phyloP scores from a whole-genome alignment of 2,888 invertebrate genomes.

The Aradus depressus region DNA sequence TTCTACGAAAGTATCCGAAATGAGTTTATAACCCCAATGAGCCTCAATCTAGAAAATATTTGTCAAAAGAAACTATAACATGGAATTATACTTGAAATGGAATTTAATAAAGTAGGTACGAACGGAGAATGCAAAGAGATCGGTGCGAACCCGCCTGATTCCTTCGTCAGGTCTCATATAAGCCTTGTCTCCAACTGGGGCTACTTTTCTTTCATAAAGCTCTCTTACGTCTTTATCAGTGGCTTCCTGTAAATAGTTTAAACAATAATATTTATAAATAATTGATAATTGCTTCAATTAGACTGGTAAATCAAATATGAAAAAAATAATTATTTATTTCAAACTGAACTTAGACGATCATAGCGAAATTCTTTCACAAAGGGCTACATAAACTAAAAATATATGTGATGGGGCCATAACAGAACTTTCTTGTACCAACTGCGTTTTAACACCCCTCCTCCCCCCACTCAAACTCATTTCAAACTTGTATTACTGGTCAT shows the following conservation, averaged over 20 bases:
- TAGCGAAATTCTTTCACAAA: no score
- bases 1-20: slow-evolving; percentile 54
- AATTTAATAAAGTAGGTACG: neutral
- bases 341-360: no score
- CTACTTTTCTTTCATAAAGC: slow-evolving; percentile 52
- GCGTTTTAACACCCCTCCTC: no score
- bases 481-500: no score
- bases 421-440: no score
- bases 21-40: slow-evolving; percentile 52
- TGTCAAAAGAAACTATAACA: neutral
- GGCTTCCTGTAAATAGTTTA: slow-evolving; percentile 43
- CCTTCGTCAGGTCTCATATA: slow-evolving; percentile 50
- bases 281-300: no score
- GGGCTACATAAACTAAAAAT: no score
- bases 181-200: slow-evolving; percentile 46
- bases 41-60: slow-evolving; percentile 52
- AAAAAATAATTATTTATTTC: no score
- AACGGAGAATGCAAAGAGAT: slow-evolving; percentile 48
- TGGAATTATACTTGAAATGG: neutral
- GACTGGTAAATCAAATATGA: no score
- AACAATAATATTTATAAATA: neutral
- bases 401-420: no score
- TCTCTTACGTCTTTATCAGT: slow-evolving; percentile 50
- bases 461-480: no score
- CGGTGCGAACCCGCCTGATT: slow-evolving; percentile 43